Base-by-base conservation (phyloP, 2,888 invertebrate genomes). In the Tenthredo livida region DNA sequence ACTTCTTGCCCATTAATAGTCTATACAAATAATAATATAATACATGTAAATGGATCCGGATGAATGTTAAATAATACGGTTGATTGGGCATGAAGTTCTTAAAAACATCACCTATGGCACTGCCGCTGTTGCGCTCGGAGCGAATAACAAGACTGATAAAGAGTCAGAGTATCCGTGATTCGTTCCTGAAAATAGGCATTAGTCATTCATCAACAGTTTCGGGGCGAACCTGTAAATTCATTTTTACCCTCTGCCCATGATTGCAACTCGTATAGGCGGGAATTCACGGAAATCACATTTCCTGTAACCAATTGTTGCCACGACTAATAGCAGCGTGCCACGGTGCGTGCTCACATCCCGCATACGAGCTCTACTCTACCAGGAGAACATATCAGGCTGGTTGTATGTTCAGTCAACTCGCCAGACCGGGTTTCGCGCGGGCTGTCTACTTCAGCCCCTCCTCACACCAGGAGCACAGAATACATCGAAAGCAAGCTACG, bases 261-360 rank as follows among this genome's bases (percentile, higher is more conserved):
- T n/a, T 10, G 58, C 6, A 58, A n/a, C 9, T 58, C 58, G 4
- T n/a, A 21, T 21, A 21, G 21, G 58, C n/a, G 1, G 40, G 40
- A 43, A 43, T 58, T 10, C n/a, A 29, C 29, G 10, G 29, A 3
- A 21, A 29, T 29, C 12, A 65, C 15, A 65, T 65, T 65, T 29
- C 15, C 65, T 15, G 65, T 65, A 12, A 65, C 15, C 65, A 25
- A 15, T 65, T 29, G 65, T 65, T 65, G 65, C 65, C 65, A 29
- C 29, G 21, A 29, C 25, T n/a, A n/a, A 61, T 61, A 73, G 15
- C 40, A 73, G 73, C 73, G 73, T 73, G 21, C 40, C 88, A 88
- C 88, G 89, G 89, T 91, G 91, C 92, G 91, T 92, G 92, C 91
- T 92, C 92, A 92, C 92, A 92, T 92, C 92, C 92, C 92, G 92